phyloP scores from a whole-genome alignment of 1,140 invertebrate species.

The Sminthurides bifidus region DNA sequence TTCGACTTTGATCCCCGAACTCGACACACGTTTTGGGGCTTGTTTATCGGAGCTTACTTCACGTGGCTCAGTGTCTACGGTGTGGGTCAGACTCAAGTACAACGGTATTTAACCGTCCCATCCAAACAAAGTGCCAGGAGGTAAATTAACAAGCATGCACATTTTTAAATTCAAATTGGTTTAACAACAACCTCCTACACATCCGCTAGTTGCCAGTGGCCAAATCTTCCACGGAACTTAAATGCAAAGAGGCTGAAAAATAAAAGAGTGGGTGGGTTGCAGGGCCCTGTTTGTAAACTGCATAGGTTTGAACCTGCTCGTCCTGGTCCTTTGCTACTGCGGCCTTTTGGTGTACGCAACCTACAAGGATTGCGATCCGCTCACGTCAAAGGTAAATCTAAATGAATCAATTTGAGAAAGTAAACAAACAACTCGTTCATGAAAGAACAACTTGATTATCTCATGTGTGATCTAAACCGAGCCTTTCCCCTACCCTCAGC shows the following conservation, averaged over 20 bases:
- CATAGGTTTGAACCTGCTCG: slow-evolving; percentile 49
- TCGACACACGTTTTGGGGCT: slow-evolving; percentile 75
- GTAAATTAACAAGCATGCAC: slow-evolving; percentile 31
- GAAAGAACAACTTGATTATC: background rate
- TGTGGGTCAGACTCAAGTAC: slow-evolving; percentile 84
- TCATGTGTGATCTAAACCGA: no score
- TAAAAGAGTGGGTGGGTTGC: no score
- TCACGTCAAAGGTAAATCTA: slow-evolving; percentile 41
- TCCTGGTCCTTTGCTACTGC: slow-evolving; percentile 65
- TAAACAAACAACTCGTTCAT: background rate
- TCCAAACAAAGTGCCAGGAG: slow-evolving; percentile 39
- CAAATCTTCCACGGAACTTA: no score
- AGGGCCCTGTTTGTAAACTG: slow-evolving; percentile 57
- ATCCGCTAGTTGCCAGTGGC: background rate
- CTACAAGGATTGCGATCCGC: slow-evolving; percentile 71
- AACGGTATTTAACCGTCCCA: slow-evolving; percentile 73
- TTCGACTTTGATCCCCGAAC: slow-evolving; percentile 62
- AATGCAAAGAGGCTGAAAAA: no score
- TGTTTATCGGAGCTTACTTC: slow-evolving; percentile 77
- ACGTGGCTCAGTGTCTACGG: slow-evolving; percentile 87
- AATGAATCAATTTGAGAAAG: slow-evolving; percentile 2
- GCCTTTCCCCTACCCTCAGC: no score
- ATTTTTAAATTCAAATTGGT: no score
- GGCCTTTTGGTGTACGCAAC: slow-evolving; percentile 70
- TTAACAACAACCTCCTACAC: no score